Percentiles rank a stretch among this genome's conserved stretches.
These are phyloP conservation scores for Halocynthia aurantium DNA, from an alignment of 23 tunicate genomes.

Conservation along the genomic window DNA sequence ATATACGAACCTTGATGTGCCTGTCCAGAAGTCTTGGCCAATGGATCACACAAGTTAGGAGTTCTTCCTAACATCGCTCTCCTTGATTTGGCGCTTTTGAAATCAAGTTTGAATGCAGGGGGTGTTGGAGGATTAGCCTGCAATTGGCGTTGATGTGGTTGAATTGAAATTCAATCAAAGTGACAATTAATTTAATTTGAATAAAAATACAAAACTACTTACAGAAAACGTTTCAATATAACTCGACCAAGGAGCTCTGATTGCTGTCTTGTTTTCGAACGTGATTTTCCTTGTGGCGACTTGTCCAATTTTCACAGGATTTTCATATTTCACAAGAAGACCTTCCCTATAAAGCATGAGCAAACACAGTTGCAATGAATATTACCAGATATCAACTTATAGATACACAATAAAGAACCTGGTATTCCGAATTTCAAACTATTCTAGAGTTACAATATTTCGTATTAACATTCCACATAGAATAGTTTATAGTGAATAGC, in stretches of 20 bases:
- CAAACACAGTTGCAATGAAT: too few species aligned
- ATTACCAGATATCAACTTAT: too few species aligned
- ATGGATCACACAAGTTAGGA: conserved; percentile 76
- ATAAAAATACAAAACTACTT: conserved; percentile 1
- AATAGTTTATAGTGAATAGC: too few species aligned
- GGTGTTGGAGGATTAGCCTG: conserved; percentile 21
- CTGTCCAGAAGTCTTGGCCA: conserved; percentile 41
- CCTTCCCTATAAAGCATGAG: conserved; percentile 9
- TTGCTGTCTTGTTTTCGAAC: conserved; percentile 76
- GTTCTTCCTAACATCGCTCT: conserved; percentile 74
- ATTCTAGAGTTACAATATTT: too few species aligned
- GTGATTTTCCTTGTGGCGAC: conserved; percentile 28
- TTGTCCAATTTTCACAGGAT: conserved; percentile 33
- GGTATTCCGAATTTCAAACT: too few species aligned
- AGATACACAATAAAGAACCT: too few species aligned
- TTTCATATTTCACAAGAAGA: conserved; percentile 37
- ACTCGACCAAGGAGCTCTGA: conserved; percentile 73
- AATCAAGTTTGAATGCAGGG: conserved; percentile 23
- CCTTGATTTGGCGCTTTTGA: conserved; percentile 61
- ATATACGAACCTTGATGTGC: conserved; percentile 11
- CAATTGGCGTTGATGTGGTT: background rate
- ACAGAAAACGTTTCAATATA: conserved; percentile 44
- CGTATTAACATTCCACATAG: too few species aligned
- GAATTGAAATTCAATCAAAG: too few species aligned
- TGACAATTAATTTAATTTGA: background rate